phyloP scores from a whole-genome alignment of 2,797 vertebrate species.

The Gambusia yucatana region DNA sequence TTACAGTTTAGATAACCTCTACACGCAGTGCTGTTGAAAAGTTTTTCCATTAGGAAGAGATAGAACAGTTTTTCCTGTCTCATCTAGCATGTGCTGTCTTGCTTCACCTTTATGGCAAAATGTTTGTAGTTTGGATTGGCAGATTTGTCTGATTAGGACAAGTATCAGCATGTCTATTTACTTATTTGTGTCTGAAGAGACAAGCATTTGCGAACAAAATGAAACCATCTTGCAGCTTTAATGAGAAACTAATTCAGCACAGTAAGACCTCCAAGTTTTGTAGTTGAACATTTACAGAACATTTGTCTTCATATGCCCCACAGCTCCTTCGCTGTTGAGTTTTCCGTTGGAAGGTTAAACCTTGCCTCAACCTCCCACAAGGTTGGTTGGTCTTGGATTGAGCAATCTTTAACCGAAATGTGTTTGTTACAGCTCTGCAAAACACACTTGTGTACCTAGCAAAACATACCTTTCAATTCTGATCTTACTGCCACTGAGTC shows the following conservation, averaged over 20 bases:
- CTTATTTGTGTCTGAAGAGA: background rate
- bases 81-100: background rate
- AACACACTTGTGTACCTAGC: too few species aligned
- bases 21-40: fast-evolving
- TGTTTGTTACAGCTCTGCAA: background rate
- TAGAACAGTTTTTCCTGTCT: background rate
- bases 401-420: background rate
- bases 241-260: background rate
- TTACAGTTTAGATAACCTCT: background rate
- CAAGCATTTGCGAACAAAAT: background rate
- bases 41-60: background rate
- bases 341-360: background rate
- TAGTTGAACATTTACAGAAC: background rate
- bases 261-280: background rate
- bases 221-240: background rate
- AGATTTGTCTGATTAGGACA: fast-evolving
- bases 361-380: background rate
- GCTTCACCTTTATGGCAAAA: background rate
- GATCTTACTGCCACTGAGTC: too few species aligned
- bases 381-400: background rate
- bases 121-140: background rate
- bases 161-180: background rate
- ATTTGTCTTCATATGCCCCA: background rate
- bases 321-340: background rate
- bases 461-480: background rate